Conservation (phyloP, 2,113 vertebrate species). For the Campylomormyrus tamandua region DNA sequence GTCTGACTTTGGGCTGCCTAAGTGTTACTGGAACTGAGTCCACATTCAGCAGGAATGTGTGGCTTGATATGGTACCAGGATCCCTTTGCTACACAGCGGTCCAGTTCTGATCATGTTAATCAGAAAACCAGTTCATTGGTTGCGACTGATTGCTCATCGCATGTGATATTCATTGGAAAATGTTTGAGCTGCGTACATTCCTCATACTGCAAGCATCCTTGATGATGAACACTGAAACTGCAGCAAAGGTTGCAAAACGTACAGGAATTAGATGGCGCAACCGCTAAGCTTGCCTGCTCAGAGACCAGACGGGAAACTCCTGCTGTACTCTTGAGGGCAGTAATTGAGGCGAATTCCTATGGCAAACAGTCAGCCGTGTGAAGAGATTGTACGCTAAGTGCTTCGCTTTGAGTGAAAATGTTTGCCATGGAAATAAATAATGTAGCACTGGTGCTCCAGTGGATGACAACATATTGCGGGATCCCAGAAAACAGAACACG, state of each 20-base stretch:
- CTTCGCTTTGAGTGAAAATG: not conserved
- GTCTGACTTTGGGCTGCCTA: not conserved
- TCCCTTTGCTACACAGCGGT: not conserved
- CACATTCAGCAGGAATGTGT: not conserved
- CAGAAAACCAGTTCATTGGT: not conserved
- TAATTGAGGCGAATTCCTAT: not conserved
- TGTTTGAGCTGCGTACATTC: not conserved
- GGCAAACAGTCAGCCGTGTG: not conserved
- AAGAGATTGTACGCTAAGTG: not conserved
- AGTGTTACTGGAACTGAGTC: not conserved
- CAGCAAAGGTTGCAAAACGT: not conserved
- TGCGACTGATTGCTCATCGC: not conserved
- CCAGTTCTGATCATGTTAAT: not conserved
- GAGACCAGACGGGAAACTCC: not conserved
- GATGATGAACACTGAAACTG: not conserved
- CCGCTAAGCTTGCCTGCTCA: not conserved
- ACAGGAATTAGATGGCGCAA: not conserved
- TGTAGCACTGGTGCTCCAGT: not conserved
- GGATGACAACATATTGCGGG: not conserved
- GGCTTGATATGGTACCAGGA: not conserved
- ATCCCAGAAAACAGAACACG: not conserved
- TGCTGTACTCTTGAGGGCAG: not conserved
- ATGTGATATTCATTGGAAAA: not conserved
- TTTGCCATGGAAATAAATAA: not conserved
- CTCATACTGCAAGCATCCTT: not conserved